These are phyloP conservation scores for Xestobium rufovillosum DNA, from an alignment of 2,888 invertebrate genomes.

Conservation along the genomic window DNA sequence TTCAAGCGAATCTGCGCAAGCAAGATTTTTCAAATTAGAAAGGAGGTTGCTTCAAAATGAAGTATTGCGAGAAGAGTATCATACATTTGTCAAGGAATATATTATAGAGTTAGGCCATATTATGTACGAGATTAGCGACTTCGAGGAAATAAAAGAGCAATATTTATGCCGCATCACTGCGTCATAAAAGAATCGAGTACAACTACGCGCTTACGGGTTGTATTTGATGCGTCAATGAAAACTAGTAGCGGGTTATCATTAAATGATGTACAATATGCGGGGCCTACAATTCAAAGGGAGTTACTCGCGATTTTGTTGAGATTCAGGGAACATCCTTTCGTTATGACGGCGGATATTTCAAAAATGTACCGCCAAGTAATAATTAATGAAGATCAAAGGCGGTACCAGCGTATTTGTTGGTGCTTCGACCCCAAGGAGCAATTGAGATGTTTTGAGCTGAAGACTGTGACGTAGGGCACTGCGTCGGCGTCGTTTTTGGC, in stretches of 20 bases:
- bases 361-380: constrained; percentile 18
- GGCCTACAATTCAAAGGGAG: constrained; percentile 17
- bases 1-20: too few relatives aligned
- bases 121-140: constrained; percentile 10
- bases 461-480: constrained; percentile 23
- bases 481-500: too few relatives aligned
- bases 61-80: constrained; percentile 13
- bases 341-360: constrained; percentile 16
- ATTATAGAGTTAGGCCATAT: constrained; percentile 18
- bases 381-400: constrained; percentile 11
- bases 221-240: constrained; percentile 17
- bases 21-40: constrained; percentile 19
- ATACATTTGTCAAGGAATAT: constrained; percentile 20
- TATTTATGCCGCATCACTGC: constrained; percentile 19
- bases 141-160: constrained; percentile 1
- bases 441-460: constrained; percentile 17
- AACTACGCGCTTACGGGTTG: constrained; percentile 19
- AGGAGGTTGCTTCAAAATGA: constrained; percentile 16
- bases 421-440: constrained; percentile 4
- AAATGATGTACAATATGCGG: constrained; percentile 16
- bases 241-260: constrained; percentile 16
- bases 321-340: constrained; percentile 10
- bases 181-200: constrained; percentile 16
- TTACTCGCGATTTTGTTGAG: constrained; percentile 14
- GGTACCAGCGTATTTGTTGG: constrained; percentile 15